phyloP scores from a whole-genome alignment of 2,113 vertebrate genomes.

The Ramphastos sulfuratus region DNA sequence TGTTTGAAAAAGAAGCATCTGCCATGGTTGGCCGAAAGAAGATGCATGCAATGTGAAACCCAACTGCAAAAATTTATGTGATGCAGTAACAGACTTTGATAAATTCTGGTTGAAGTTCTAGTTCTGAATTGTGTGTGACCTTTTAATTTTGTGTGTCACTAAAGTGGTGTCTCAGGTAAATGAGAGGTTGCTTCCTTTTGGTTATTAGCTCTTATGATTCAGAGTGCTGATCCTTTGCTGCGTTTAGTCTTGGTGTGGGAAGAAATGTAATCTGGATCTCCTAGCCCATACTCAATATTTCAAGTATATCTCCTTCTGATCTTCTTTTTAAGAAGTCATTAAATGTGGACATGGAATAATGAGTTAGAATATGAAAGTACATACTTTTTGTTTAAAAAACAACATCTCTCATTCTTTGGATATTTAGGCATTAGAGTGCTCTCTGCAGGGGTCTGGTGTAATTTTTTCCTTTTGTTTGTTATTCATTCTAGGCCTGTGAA shows the following conservation, averaged over 20 bases:
- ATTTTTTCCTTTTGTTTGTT: background rate
- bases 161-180: background rate
- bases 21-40: background rate
- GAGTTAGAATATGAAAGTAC: background rate
- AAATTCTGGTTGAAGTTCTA: background rate
- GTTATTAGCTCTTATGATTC: background rate
- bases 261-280: background rate
- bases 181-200: background rate
- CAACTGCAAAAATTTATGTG: background rate
- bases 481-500: constrained; percentile 84
- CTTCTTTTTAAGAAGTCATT: background rate
- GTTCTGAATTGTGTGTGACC: background rate
- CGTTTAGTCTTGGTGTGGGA: background rate
- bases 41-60: background rate
- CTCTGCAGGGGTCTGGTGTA: background rate
- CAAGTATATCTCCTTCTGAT: background rate
- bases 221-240: background rate
- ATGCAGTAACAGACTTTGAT: background rate
- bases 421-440: background rate
- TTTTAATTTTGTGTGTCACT: background rate
- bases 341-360: background rate
- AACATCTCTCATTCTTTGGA: background rate
- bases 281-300: background rate
- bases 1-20: background rate
- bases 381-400: background rate